Percentiles rank a stretch among this genome's conserved stretches.
These are phyloP conservation scores for Stichopus horrens DNA, from an alignment of 53 echinoderm and acorn worm genomes.

Conservation along the genomic window DNA sequence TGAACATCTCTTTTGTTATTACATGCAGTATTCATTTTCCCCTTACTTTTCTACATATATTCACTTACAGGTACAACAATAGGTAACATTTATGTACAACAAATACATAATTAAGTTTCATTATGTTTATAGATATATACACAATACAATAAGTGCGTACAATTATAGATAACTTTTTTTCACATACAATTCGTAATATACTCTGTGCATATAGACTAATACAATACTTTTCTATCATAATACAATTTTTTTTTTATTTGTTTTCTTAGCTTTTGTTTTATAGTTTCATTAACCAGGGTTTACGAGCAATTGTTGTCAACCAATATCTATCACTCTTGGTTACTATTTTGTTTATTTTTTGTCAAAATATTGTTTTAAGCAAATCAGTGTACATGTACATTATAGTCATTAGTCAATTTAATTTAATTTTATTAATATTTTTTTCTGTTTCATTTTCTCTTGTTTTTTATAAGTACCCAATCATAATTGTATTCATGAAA, in stretches of 20 bases:
- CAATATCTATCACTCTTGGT: not conserved
- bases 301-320: not conserved
- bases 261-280: not conserved
- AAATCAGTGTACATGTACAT: slow-evolving; percentile 42
- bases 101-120: not conserved
- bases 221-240: slow-evolving; percentile 26
- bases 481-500: not conserved
- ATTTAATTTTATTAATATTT: not conserved
- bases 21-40: not conserved
- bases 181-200: slow-evolving; percentile 21
- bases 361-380: not conserved
- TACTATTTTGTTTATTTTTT: not conserved
- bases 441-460: slow-evolving; percentile 14
- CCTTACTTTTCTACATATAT: not conserved
- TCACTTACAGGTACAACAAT: not conserved
- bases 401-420: not conserved
- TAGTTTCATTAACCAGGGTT: not conserved
- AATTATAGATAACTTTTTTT: slow-evolving; percentile 16
- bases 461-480: slow-evolving; percentile 9
- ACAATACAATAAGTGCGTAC: slow-evolving; percentile 36
- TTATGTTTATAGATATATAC: slow-evolving; percentile 7
- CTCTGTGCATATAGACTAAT: slow-evolving; percentile 38
- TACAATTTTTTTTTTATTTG: not conserved
- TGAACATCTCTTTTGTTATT: slow-evolving; percentile 4
- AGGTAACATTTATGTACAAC: not conserved